Evolutionary conservation across 2,113 vertebrate genomes (phyloP), one percentile per base, ranked within the genome.

Genomic region (Engystomops pustulosus): DNA sequence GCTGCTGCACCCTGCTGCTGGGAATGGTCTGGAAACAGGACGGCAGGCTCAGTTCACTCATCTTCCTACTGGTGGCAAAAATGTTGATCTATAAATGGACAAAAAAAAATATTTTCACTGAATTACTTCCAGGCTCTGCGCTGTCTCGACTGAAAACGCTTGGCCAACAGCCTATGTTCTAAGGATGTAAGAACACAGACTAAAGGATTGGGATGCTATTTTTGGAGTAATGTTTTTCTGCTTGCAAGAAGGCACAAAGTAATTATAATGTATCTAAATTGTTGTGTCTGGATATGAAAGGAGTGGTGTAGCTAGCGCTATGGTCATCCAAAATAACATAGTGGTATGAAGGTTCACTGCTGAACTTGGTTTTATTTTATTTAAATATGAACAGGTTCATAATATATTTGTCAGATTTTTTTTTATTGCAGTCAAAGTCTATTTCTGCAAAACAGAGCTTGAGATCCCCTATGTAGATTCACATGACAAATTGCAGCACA

Each of bases 11-110:
- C 6, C 89, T 91, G 44, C 94, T 93, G 3, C 92, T 94, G 0
- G 95, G 91, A 65, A 92, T 91, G 0, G 94, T 96, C 86, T 93
- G 94, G 72, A 96, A 92, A 93, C 91, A 0, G 90, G 6, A 0
- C 94, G 95, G 87, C 94, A 95, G 44, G 4, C 3, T 0, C 85
- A 92, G 94, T 88, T 96, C 88, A 23, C 91, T 92, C 70, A 97
- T 89, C 70, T 86, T 15, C 58, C 95, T 89, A 3, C 88, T 91
- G 83, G 94, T 90, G 23, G 96, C 92, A 20, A 94, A 91, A 77
- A 94, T 95, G 17, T 93, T 95, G 86, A 97, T 91, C 96, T 96
- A 87, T 76, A 67, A 76, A 83, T 36, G 58, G 8, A 68, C 32
- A 47, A 65, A 27, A 18, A 51, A 6, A 76, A 76, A 53, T 76